A percentile compares a stretch with the other conserved stretches of the same genome.
phyloP scores from a whole-genome alignment of 2,113 vertebrate species.

The Thamnophis sirtalis region DNA sequence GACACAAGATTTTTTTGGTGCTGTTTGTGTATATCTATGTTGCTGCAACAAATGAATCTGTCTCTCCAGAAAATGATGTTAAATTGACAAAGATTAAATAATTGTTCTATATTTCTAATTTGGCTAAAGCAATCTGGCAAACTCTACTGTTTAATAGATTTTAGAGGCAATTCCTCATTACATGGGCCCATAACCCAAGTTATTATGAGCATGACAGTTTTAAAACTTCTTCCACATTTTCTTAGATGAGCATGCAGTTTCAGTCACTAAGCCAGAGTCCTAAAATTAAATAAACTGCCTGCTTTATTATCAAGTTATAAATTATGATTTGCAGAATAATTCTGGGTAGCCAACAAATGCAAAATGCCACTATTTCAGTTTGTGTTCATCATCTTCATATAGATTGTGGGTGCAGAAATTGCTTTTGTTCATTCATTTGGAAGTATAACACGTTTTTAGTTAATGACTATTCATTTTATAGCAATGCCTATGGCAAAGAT shows the following conservation, averaged over 20 bases:
- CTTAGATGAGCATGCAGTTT: neutral
- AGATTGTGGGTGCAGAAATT: neutral
- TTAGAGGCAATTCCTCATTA: neutral
- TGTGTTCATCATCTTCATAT: neutral
- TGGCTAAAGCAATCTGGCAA: neutral
- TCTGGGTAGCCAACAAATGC: neutral
- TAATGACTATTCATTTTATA: conserved; percentile 22
- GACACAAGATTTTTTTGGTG: neutral
- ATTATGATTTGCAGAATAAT: conserved; percentile 5
- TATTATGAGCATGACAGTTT: neutral
- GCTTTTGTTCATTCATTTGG: neutral
- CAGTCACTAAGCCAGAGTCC: neutral
- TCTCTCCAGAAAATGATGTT: neutral
- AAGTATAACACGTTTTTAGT: neutral
- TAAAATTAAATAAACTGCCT: neutral
- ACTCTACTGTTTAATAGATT: neutral
- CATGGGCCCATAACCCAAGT: neutral
- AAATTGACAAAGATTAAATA: neutral
- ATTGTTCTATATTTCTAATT: neutral
- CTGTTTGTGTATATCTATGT: neutral
- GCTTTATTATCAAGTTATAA: neutral
- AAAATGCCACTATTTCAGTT: neutral
- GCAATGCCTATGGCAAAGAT: neutral
- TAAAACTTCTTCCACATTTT: neutral
- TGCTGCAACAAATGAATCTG: neutral